Percentiles rank a stretch among this genome's conserved stretches.
Evolutionary conservation across 2,888 invertebrate species (phyloP).

Genomic region (Caenorhabditis sinica): DNA sequence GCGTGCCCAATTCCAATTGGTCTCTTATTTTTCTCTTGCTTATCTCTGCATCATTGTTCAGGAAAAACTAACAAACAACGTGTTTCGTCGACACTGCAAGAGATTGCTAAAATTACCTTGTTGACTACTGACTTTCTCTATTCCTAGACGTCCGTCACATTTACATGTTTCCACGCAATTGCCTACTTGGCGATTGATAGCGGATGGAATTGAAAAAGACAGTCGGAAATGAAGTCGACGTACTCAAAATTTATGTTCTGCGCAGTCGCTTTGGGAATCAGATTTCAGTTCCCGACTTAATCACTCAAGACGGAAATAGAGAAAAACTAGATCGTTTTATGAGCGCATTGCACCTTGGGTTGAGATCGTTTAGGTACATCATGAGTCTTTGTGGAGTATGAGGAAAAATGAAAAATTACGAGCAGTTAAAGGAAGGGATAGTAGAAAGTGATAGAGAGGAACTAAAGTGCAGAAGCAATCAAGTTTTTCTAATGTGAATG

Average conservation of each 20-base stretch:
- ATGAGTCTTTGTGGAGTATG: slow-evolving; percentile 15
- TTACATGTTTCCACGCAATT: slow-evolving; percentile 33
- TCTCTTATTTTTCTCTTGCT: slow-evolving; percentile 49
- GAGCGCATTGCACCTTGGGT: slow-evolving; percentile 23
- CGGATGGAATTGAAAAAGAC: neutral
- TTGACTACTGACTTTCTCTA: slow-evolving; percentile 38
- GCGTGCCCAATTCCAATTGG: slow-evolving; percentile 50
- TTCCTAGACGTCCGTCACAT: slow-evolving; percentile 34
- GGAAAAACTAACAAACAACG: slow-evolving; percentile 46
- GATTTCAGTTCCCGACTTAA: slow-evolving; percentile 28
- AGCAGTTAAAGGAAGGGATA: slow-evolving; percentile 4
- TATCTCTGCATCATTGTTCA: slow-evolving; percentile 54
- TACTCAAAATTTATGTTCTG: slow-evolving; percentile 23
- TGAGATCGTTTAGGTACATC: slow-evolving; percentile 53
- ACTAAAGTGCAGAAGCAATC: neutral
- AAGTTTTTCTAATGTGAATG: neutral
- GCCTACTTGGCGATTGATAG: slow-evolving; percentile 18
- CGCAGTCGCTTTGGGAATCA: slow-evolving; percentile 24
- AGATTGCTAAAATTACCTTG: slow-evolving; percentile 48
- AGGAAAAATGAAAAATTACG: neutral
- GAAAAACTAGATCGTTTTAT: slow-evolving; percentile 43
- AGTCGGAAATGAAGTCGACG: slow-evolving; percentile 5
- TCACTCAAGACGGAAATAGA: slow-evolving; percentile 33
- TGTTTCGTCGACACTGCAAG: slow-evolving; percentile 42
- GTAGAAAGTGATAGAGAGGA: neutral